Evolutionary conservation across 2,113 vertebrate genomes (phyloP), one percentile per base, ranked within the genome.

Genomic region (Peromyscus polionotus): DNA sequence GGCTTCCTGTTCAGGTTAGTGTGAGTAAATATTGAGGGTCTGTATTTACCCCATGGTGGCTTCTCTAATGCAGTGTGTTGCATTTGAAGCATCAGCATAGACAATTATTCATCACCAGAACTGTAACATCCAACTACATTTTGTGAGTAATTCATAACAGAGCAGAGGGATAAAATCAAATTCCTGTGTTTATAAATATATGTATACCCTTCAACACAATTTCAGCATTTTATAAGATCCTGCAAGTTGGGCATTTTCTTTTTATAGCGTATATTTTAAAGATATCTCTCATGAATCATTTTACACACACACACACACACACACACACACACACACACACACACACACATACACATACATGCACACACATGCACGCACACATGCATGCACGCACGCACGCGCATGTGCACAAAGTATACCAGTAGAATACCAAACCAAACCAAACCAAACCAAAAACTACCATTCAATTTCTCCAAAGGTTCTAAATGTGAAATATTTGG

Each of bases 221-320:
- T 36, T 57, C 11, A 36, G 68, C 13, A 12, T 54, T 91, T 65
- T 94, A 54, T 97, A 97, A 95, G 11, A 59, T 96, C 96, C 92
- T 0, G 0, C 28, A 96, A 93, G 70, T 96, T 96, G 84, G 67
- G 79, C 96, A 96, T 42, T 48, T 67, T 63, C 4, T 7, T 96
- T 96, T 95, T 95, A 88, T 48, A 94, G 88, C 33, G 54, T 96
- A 97, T 98, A 93, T 97, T 97, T 90, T 72, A 70, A 94, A 97
- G 79, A 89, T 88, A 93, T 72, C 93, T 96, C 95, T 79, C 54
- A 91, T 98, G 39, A 95, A 83, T 94, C 59, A 94, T 68, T 7
- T 4, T 65, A 61, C 1, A 70, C 14, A 70, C 33, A 70, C 31
- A 68, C 28, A 68, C 26, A 65, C 63, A 65, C 11, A 67, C 28